Conservation (phyloP, 2,888 invertebrate genomes). For the Ceriagrion tenellum region DNA sequence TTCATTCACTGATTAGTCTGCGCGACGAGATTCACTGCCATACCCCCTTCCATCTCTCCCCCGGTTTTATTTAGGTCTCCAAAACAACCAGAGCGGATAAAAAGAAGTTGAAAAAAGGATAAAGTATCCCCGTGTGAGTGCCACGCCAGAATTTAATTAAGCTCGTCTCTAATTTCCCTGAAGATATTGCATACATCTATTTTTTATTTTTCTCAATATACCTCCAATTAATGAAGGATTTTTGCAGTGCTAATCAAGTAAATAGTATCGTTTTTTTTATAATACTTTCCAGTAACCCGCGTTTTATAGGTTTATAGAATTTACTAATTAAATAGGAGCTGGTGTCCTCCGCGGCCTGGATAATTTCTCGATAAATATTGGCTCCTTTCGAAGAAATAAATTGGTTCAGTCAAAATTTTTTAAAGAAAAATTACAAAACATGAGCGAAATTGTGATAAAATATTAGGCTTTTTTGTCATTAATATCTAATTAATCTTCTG, state of each 20-base stretch:
- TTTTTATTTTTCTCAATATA: neutral
- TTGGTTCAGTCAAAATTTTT: neutral
- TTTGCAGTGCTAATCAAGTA: neutral
- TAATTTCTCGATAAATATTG: neutral
- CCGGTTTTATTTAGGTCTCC: conserved; percentile 1
- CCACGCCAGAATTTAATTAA: conserved; percentile 21
- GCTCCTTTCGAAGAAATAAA: neutral
- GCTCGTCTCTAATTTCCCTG: neutral
- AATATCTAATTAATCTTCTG: too few species aligned
- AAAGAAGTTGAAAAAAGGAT: neutral
- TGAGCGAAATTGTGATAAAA: too few species aligned
- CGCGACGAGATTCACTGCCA: conserved; percentile 8
- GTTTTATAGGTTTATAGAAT: neutral
- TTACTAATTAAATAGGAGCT: neutral
- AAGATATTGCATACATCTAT: neutral
- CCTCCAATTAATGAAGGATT: neutral
- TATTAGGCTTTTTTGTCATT: neutral
- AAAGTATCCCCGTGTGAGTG: neutral
- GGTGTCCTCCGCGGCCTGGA: neutral
- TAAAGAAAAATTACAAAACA: too few species aligned
- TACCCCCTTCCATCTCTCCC: neutral
- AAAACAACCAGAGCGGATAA: neutral
- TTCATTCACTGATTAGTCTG: conserved; percentile 7
- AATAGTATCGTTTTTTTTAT: neutral
- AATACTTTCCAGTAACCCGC: too few species aligned